Percentiles rank a stretch among this genome's conserved stretches.
These are phyloP conservation scores for Helleia helle DNA, from an alignment of 2,888 invertebrate genomes.

Conservation along the genomic window DNA sequence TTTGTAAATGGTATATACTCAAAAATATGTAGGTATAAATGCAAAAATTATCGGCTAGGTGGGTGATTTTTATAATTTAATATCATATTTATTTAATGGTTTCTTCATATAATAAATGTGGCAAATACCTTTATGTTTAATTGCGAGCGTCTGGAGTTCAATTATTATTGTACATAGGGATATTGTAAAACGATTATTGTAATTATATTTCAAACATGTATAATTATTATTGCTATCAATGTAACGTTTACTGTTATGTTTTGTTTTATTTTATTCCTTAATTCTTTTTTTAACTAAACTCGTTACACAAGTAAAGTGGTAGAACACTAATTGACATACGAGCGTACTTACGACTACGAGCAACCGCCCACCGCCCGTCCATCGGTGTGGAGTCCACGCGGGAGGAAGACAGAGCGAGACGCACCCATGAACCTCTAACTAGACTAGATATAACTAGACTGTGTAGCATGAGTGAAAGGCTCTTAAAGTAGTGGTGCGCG, in stretches of 20 bases:
- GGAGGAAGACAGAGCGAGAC: too few relatives aligned
- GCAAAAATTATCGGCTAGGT: background rate
- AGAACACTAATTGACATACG: background rate
- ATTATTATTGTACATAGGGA: constrained; percentile 40
- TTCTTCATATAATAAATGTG: background rate
- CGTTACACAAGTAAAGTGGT: background rate
- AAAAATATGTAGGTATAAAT: background rate
- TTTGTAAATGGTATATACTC: constrained; percentile 6
- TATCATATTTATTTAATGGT: background rate
- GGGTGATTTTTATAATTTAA: constrained; percentile 2
- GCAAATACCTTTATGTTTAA: constrained; percentile 3
- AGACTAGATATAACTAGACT: too few relatives aligned
- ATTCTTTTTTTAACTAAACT: background rate
- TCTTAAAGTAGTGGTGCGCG: too few relatives aligned
- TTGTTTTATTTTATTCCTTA: constrained; percentile 30
- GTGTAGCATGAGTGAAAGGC: too few relatives aligned
- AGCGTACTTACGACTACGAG: too few relatives aligned
- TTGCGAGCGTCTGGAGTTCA: constrained; percentile 1
- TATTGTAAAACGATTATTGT: constrained; percentile 46
- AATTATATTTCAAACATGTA: constrained; percentile 63
- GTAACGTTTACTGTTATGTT: constrained; percentile 62
- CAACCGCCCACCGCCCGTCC: too few relatives aligned
- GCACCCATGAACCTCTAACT: too few relatives aligned
- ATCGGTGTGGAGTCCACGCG: too few relatives aligned
- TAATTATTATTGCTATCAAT: constrained; percentile 50